Percentiles rank a stretch among this genome's conserved stretches.
Conservation (phyloP, 2,888 invertebrate genomes). For the Limnephilus rhombicus region DNA sequence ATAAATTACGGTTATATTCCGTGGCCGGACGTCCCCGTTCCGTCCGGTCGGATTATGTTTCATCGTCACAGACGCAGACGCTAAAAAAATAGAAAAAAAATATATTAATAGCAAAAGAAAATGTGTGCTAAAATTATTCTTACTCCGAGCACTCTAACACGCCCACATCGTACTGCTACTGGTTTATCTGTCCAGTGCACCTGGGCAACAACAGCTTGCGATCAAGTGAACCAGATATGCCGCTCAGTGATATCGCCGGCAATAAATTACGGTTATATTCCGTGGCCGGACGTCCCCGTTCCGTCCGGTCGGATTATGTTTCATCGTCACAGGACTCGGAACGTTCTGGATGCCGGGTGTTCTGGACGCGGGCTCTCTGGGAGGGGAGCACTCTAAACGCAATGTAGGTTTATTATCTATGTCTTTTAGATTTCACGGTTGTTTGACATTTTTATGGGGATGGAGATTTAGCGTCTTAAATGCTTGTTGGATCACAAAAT, state of each 20-base stretch:
- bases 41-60: conserved; percentile 17
- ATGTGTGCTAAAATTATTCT: too few relatives aligned
- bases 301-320: conserved; percentile 19
- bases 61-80: background rate
- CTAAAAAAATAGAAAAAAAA: background rate
- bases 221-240: conserved; percentile 46
- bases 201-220: background rate
- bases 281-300: conserved; percentile 36
- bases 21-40: conserved; percentile 36
- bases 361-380: background rate
- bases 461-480: background rate
- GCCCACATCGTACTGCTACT: too few relatives aligned
- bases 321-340: background rate
- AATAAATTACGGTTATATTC: conserved; percentile 53
- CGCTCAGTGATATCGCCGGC: conserved; percentile 35
- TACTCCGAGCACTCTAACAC: too few relatives aligned
- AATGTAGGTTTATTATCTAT: background rate
- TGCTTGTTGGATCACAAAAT: background rate
- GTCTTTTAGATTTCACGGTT: background rate
- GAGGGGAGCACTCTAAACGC: background rate
- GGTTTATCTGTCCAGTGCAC: background rate
- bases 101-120: too few relatives aligned
- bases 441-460: background rate
- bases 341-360: background rate
- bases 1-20: conserved; percentile 52